Evolutionary conservation across 2,113 vertebrate species (phyloP), one percentile per base, ranked within the genome.

Genomic region (Pollimyrus isidori): DNA sequence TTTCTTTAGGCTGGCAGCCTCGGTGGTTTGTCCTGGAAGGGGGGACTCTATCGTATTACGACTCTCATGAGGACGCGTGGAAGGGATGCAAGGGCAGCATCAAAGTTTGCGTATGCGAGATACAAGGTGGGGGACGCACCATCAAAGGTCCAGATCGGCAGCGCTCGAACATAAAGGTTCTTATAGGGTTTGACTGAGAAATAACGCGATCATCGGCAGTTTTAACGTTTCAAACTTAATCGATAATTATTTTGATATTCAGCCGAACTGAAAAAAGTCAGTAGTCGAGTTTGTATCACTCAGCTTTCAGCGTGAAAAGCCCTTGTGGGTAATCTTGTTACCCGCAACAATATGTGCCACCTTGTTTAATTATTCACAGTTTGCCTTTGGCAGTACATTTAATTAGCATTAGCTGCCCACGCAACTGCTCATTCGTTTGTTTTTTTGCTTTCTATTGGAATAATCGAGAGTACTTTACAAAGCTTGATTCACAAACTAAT

Each of bases 51-150:
- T 99, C 98, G 17, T 99, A 99, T 91, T 99, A 99, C 46, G 98
- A 99, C 92, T 99, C 98, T 48, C 96, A 97, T 92, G 98, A 99
- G 95, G 98, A 99, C 92, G 97, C 97, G 35, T 99, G 98, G 97
- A 99, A 99, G 93, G 98, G 98, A 30, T 99, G 98, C 94, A 99
- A 99, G 88, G 98, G 98, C 93, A 99, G 98, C 95, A 99, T 99
- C 91, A 98, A 99, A 90, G 97, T 99, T 93, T 98, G 98, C 0
- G 98, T 99, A 89, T 99, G 98, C 95, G 98, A 99, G 97, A 99
- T 99, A 93, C 98, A 98, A 98, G 98, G 98, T 99, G 90, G 62
- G n/a, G 50, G 7, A 45, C 15, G 42, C 82, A 42, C 56, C 21
- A 58, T 21, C 56, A 58, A 23, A n/a, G 56, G 2, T 62, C 62